Evolutionary conservation across 2,888 invertebrate species (phyloP).

Genomic region (Athetis lepigone): DNA sequence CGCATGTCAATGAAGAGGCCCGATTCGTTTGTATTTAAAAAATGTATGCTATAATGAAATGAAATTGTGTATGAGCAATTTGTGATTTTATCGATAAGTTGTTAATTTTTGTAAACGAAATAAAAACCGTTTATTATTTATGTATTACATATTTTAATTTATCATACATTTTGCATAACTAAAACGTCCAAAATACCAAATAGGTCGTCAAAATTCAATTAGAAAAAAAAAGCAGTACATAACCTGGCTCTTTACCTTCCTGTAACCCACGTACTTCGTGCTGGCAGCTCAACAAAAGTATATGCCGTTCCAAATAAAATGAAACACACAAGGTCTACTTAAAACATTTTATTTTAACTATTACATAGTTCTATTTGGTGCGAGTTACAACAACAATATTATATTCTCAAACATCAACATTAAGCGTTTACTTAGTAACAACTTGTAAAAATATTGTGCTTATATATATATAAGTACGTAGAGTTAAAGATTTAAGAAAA

Average conservation of each 20-base stretch:
- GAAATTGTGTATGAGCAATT: conserved; percentile 63
- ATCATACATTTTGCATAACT: no score
- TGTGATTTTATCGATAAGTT: conserved; percentile 74
- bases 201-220: no score
- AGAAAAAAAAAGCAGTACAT: no score
- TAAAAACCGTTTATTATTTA: conserved; percentile 69
- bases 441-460: conserved; percentile 55
- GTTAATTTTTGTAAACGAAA: conserved; percentile 75
- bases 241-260: no score
- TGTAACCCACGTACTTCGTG: no score
- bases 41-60: conserved; percentile 59
- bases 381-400: conserved; percentile 73
- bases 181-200: no score
- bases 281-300: background rate
- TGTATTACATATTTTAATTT: conserved; percentile 36
- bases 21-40: conserved; percentile 63
- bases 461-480: conserved; percentile 22
- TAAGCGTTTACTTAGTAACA: conserved; percentile 57
- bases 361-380: conserved; percentile 73
- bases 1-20: no score
- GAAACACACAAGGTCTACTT: conserved; percentile 29
- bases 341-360: conserved; percentile 69
- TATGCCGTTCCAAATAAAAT: conserved; percentile 3
- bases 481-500: conserved; percentile 22
- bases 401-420: conserved; percentile 67